Conservation (phyloP, 2,113 vertebrate species). For the Tragulus kanchil region DNA sequence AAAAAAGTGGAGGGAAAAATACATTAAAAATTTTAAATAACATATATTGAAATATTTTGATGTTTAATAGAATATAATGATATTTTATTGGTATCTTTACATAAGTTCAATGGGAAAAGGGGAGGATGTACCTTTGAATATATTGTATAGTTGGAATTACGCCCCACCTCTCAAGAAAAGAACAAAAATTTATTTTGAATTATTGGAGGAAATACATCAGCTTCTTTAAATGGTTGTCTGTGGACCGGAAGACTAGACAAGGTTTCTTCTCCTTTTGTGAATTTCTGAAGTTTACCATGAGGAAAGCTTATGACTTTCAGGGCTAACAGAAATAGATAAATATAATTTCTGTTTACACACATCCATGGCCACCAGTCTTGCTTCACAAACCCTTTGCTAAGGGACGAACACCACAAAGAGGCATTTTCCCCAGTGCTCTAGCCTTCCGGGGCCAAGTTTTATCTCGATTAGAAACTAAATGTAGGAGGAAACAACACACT, state of each 20-base stretch:
- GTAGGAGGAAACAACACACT: neutral
- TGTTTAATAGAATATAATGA: neutral
- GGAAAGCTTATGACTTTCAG: neutral
- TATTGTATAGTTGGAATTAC: neutral
- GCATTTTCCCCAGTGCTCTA: neutral
- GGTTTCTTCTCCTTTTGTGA: neutral
- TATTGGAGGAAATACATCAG: neutral
- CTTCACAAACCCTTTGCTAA: neutral
- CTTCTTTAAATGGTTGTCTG: too few relatives aligned
- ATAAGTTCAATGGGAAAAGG: neutral
- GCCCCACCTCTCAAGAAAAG: rapidly evolving
- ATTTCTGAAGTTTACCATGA: neutral
- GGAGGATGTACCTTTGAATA: neutral
- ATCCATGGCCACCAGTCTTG: neutral
- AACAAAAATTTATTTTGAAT: neutral
- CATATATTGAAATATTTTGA: neutral
- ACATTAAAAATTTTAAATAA: neutral
- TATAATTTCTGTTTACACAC: neutral
- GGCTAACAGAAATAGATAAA: neutral
- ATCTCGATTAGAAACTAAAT: neutral
- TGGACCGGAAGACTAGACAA: rapidly evolving
- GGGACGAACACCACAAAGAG: neutral
- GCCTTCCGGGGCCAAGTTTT: neutral
- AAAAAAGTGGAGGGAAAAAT: neutral
- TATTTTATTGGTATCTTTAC: neutral